phyloP scores from a whole-genome alignment of 2,888 invertebrate genomes.

The Augiades crinisus region DNA sequence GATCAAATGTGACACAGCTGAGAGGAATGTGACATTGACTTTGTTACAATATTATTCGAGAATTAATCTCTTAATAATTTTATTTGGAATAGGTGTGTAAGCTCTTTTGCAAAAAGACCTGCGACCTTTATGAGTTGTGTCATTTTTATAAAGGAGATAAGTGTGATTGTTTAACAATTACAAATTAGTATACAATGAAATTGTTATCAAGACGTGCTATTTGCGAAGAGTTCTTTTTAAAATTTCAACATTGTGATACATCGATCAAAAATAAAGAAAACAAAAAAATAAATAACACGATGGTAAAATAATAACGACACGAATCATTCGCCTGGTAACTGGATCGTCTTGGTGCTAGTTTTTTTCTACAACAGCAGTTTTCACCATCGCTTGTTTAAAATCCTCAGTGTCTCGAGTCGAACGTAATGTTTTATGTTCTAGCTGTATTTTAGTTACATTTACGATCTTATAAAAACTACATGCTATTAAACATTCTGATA shows the following conservation, averaged over 20 bases:
- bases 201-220: conserved; percentile 28
- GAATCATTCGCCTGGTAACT: conserved; percentile 19
- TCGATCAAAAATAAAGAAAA: conserved; percentile 52
- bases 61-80: conserved; percentile 4
- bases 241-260: conserved; percentile 48
- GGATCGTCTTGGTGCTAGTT: conserved; percentile 69
- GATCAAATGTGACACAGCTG: not conserved
- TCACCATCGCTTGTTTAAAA: conserved; percentile 33
- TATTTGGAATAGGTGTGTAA: conserved; percentile 27
- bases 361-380: conserved; percentile 75
- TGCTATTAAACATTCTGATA: not conserved
- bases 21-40: conserved; percentile 61
- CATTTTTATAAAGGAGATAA: conserved; percentile 43
- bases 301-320: conserved; percentile 47
- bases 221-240: conserved; percentile 19
- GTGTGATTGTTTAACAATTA: conserved; percentile 48
- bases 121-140: conserved; percentile 54
- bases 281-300: conserved; percentile 49
- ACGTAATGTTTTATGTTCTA: not conserved
- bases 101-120: conserved; percentile 51
- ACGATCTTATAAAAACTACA: not conserved
- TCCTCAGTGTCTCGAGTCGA: not conserved
- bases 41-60: conserved; percentile 38
- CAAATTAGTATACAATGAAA: conserved; percentile 41
- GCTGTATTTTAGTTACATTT: not conserved